These are phyloP conservation scores for Gymnoscopelus braueri DNA, from an alignment of 2,797 vertebrate species.

Conservation along the genomic window DNA sequence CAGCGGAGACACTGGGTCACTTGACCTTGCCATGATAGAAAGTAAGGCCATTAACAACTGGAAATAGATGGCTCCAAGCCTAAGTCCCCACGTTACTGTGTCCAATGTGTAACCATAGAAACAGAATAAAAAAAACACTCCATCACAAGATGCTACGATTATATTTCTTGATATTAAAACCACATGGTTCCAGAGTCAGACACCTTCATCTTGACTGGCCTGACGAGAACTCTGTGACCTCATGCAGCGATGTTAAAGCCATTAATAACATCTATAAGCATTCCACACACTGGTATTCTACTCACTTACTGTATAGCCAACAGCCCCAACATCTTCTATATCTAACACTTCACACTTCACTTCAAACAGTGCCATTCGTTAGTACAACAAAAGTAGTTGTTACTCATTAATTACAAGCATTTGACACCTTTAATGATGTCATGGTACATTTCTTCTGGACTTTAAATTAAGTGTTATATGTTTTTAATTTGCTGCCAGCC, in stretches of 20 bases:
- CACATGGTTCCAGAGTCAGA: slow-evolving; percentile 35
- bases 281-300: background rate
- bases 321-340: slow-evolving; percentile 1
- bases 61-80: slow-evolving; percentile 1
- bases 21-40: slow-evolving; percentile 20
- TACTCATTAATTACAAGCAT: background rate
- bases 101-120: slow-evolving; percentile 55
- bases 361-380: too few relatives aligned
- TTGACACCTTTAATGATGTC: background rate
- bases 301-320: slow-evolving; percentile 25
- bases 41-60: slow-evolving; percentile 20
- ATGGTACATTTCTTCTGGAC: slow-evolving; percentile 17
- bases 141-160: slow-evolving; percentile 41
- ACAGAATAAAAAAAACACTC: slow-evolving; percentile 6
- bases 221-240: slow-evolving; percentile 16
- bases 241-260: slow-evolving; percentile 13
- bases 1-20: slow-evolving; percentile 20
- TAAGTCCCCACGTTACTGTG: slow-evolving; percentile 25
- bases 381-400: too few relatives aligned
- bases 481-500: slow-evolving; percentile 32
- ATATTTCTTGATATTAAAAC: slow-evolving; percentile 50
- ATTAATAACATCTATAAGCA: slow-evolving; percentile 28
- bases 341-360: too few relatives aligned
- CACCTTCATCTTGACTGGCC: slow-evolving; percentile 35
- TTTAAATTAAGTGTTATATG: slow-evolving; percentile 47